These are phyloP conservation scores for Luperina testacea DNA, from an alignment of 2,888 invertebrate species.

Conservation along the genomic window DNA sequence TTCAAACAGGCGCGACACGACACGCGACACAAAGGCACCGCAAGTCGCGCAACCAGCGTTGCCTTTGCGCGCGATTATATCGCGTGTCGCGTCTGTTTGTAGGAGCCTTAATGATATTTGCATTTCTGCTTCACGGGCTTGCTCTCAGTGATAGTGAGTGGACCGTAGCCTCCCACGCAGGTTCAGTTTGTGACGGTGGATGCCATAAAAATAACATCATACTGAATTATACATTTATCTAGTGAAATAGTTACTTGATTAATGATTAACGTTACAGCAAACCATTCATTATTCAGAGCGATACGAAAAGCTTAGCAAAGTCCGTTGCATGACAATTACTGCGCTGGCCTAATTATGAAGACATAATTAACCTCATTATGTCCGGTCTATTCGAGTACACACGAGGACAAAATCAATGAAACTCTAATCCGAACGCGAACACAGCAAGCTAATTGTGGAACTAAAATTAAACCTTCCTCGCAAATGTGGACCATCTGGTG, in stretches of 20 bases:
- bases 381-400: neutral
- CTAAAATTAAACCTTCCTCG: slow-evolving; percentile 66
- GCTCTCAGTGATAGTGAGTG: neutral
- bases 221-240: neutral
- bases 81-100: no score
- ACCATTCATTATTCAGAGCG: neutral
- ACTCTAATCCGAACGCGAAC: slow-evolving; percentile 24
- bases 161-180: no score
- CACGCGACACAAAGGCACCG: no score
- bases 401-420: slow-evolving; percentile 26
- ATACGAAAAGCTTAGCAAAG: neutral
- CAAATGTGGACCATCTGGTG: slow-evolving; percentile 67
- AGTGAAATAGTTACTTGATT: neutral
- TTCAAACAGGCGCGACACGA: no score
- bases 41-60: no score
- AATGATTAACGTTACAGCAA: no score
- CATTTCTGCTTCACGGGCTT: neutral
- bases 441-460: slow-evolving; percentile 32
- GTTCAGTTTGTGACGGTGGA: neutral
- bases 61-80: no score
- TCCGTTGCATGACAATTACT: neutral
- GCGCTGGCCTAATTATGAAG: slow-evolving; percentile 13
- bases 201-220: neutral
- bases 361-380: slow-evolving; percentile 18
- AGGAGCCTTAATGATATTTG: no score